Percentiles rank a stretch among this genome's conserved stretches.
These are phyloP conservation scores for Hypomesus transpacificus DNA, from an alignment of 2,113 vertebrate species.

Conservation along the genomic window DNA sequence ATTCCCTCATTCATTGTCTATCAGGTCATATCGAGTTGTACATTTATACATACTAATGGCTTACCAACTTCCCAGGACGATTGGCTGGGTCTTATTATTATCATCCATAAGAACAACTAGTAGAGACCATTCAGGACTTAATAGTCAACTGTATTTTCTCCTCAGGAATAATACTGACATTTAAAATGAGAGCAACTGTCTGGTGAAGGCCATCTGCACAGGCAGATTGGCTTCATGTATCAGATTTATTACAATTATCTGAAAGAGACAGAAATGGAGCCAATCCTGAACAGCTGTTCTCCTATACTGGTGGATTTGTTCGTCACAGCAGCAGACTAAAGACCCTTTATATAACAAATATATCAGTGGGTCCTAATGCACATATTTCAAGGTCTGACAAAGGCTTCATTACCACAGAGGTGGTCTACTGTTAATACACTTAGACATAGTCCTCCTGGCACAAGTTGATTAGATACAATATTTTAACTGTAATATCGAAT, in stretches of 20 bases:
- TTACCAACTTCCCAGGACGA: too few species aligned
- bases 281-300: constrained; percentile 39
- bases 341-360: not conserved
- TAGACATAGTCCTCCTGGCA: too few species aligned
- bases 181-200: constrained; percentile 35
- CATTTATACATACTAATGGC: not conserved
- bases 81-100: too few species aligned
- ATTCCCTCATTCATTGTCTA: too few species aligned
- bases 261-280: constrained; percentile 32
- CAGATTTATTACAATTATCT: constrained; percentile 55
- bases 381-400: too few species aligned
- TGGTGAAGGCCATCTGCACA: constrained; percentile 63
- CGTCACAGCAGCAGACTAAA: not conserved
- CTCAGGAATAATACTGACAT: not conserved
- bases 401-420: too few species aligned
- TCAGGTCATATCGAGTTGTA: too few species aligned
- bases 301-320: constrained; percentile 12
- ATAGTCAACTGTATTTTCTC: not conserved
- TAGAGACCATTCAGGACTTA: not conserved
- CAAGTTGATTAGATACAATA: too few species aligned
- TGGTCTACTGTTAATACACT: too few species aligned
- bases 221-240: constrained; percentile 62
- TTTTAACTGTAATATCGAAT: not conserved
- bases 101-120: not conserved
- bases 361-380: too few species aligned